Evolutionary conservation across 2,888 invertebrate species (phyloP).

Genomic region (Latheticus oryzae): DNA sequence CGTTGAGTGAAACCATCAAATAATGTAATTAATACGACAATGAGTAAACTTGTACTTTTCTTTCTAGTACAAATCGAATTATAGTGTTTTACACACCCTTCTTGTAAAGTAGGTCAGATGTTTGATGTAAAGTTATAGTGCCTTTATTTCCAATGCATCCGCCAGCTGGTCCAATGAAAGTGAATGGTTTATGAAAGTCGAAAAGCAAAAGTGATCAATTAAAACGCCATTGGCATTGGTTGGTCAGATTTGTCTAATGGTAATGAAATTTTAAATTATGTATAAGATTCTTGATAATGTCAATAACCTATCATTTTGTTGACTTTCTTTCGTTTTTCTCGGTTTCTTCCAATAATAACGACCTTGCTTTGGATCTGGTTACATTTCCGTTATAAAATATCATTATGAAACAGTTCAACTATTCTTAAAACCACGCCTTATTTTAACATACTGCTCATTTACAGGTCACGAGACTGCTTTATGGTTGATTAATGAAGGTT

Average conservation of each 20-base stretch:
- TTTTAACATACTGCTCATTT: slow-evolving; percentile 37
- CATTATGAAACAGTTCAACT: slow-evolving; percentile 37
- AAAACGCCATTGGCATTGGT: slow-evolving; percentile 30
- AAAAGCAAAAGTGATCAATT: slow-evolving; percentile 36
- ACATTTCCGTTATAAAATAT: slow-evolving; percentile 42
- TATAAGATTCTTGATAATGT: background rate
- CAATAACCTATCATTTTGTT: background rate
- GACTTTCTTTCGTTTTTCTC: slow-evolving; percentile 8
- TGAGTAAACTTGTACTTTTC: slow-evolving; percentile 34
- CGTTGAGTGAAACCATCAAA: slow-evolving; percentile 38
- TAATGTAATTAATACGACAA: slow-evolving; percentile 39
- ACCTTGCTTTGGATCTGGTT: slow-evolving; percentile 37
- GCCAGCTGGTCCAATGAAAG: no score
- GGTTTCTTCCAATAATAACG: slow-evolving; percentile 15
- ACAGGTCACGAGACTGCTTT: slow-evolving; percentile 34
- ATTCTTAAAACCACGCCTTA: slow-evolving; percentile 38
- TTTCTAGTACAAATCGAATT: no score
- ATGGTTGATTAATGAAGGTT: slow-evolving; percentile 21
- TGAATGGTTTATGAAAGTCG: slow-evolving; percentile 29
- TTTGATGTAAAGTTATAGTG: no score
- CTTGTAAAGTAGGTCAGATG: no score
- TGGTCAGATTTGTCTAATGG: slow-evolving; percentile 18
- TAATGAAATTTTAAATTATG: slow-evolving; percentile 21
- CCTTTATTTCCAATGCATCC: no score
- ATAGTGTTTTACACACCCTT: no score